phyloP scores from a whole-genome alignment of 2,888 invertebrate genomes.

The Agrochola litura region DNA sequence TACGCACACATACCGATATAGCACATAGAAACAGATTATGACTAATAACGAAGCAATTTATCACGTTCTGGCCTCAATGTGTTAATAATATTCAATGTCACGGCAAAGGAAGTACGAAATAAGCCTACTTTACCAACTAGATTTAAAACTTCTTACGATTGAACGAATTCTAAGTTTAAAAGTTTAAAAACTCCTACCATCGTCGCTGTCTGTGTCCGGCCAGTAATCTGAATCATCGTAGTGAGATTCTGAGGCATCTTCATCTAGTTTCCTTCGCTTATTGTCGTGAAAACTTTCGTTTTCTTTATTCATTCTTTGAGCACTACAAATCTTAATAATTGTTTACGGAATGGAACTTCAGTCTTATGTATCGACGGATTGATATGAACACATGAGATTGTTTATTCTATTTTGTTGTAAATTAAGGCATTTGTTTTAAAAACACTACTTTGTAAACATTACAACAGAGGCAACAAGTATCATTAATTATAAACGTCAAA shows the following conservation, averaged over 20 bases:
- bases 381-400: slow-evolving; percentile 48
- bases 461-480: slow-evolving; percentile 67
- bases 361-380: slow-evolving; percentile 50
- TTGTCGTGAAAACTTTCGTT: slow-evolving; percentile 76
- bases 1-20: not conserved
- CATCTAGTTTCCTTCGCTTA: slow-evolving; percentile 81
- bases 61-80: slow-evolving; percentile 19
- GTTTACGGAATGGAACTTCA: slow-evolving; percentile 55
- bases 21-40: slow-evolving; percentile 5
- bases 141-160: slow-evolving; percentile 19
- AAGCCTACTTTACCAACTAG: slow-evolving; percentile 1
- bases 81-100: slow-evolving; percentile 51
- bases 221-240: slow-evolving; percentile 83
- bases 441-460: slow-evolving; percentile 65
- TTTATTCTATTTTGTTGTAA: slow-evolving; percentile 53
- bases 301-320: slow-evolving; percentile 82
- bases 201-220: slow-evolving; percentile 83
- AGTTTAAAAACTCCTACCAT: slow-evolving; percentile 70
- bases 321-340: slow-evolving; percentile 28
- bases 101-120: slow-evolving; percentile 10
- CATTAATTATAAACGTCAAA: slow-evolving; percentile 22
- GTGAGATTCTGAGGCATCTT: slow-evolving; percentile 77
- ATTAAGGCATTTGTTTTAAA: slow-evolving; percentile 61
- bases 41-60: slow-evolving; percentile 25
- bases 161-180: slow-evolving; percentile 29